phyloP scores from a whole-genome alignment of 2,113 vertebrate genomes.

The Nothobranchius furzeri region DNA sequence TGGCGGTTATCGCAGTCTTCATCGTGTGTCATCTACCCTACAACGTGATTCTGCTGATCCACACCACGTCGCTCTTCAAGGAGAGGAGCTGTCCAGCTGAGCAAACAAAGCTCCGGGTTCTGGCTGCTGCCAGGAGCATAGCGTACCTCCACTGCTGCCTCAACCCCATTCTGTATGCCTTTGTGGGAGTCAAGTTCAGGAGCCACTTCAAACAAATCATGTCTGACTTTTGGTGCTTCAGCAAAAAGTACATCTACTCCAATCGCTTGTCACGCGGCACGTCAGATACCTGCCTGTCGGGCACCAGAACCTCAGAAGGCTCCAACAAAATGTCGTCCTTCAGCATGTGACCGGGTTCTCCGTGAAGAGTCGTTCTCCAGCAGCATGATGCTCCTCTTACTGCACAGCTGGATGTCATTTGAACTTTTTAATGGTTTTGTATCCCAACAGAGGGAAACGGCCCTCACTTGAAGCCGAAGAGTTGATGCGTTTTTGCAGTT shows the following conservation, averaged over 20 bases:
- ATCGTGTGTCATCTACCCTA: constrained; percentile 88
- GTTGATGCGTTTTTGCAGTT: too few relatives aligned
- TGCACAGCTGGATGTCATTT: too few relatives aligned
- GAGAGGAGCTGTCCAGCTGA: constrained; percentile 69
- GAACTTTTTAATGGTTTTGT: too few relatives aligned
- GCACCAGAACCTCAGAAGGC: constrained; percentile 70
- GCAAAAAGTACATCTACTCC: constrained; percentile 70
- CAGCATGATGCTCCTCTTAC: not conserved
- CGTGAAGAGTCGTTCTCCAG: not conserved
- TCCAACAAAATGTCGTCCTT: constrained; percentile 80
- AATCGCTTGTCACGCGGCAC: constrained; percentile 65
- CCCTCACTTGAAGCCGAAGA: too few relatives aligned
- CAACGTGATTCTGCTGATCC: constrained; percentile 81
- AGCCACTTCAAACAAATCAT: constrained; percentile 85
- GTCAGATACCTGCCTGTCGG: constrained; percentile 77
- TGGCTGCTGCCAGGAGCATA: constrained; percentile 75
- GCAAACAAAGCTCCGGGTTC: constrained; percentile 44
- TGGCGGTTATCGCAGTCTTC: constrained; percentile 86
- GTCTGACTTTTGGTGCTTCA: constrained; percentile 80
- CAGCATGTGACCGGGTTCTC: constrained; percentile 67
- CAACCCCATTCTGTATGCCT: constrained; percentile 93
- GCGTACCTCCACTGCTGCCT: constrained; percentile 94
- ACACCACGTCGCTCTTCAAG: constrained; percentile 72
- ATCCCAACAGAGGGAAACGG: too few relatives aligned
- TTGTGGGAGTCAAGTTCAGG: constrained; percentile 91